Conservation (phyloP, 2,797 vertebrate species). For the Amblyopsis hoosieri region DNA sequence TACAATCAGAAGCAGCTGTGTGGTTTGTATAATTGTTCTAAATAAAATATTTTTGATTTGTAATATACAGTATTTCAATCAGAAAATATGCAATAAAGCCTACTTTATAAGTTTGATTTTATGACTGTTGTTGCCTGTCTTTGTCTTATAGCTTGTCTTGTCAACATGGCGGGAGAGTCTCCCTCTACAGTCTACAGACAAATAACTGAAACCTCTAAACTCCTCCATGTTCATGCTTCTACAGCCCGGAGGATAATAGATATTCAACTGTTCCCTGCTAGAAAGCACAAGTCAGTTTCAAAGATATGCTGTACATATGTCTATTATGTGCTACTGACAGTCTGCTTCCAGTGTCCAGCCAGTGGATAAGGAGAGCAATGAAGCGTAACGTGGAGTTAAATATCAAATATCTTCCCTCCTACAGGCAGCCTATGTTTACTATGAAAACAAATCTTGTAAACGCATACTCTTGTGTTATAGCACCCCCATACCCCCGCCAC, state of each 20-base stretch:
- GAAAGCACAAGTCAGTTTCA: neutral
- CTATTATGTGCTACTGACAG: constrained; percentile 31
- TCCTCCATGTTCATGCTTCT: neutral
- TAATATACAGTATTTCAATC: no score
- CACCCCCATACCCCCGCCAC: no score
- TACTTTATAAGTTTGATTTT: constrained; percentile 27
- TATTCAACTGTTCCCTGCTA: constrained; percentile 3
- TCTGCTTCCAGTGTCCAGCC: constrained; percentile 8
- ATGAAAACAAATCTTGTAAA: constrained; percentile 3
- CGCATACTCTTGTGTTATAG: neutral
- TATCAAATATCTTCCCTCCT: constrained; percentile 38
- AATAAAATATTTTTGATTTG: no score
- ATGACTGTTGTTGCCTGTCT: neutral
- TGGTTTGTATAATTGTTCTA: no score
- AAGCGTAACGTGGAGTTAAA: constrained; percentile 34
- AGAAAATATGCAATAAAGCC: no score
- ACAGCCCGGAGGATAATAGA: neutral
- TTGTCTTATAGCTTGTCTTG: constrained; percentile 21
- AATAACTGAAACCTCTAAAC: neutral
- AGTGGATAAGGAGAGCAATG: constrained; percentile 48
- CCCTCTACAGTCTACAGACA: neutral
- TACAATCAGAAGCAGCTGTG: no score
- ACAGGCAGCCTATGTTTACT: constrained; percentile 17
- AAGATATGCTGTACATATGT: constrained; percentile 14
- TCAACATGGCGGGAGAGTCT: constrained; percentile 7